These are phyloP conservation scores for Ennomos fuscantarius DNA, from an alignment of 2,888 invertebrate species.

Conservation along the genomic window DNA sequence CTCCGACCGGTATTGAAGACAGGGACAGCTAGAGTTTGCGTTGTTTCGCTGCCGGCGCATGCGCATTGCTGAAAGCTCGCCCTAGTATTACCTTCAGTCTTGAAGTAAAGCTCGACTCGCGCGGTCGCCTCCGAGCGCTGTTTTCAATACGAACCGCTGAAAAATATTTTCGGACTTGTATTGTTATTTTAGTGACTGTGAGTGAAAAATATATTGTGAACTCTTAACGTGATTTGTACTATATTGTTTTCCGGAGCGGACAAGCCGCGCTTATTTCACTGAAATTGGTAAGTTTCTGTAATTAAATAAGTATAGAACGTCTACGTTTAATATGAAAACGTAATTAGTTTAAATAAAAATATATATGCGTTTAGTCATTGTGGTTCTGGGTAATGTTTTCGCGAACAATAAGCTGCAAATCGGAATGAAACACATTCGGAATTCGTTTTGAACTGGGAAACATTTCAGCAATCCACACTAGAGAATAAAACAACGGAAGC, in stretches of 20 bases:
- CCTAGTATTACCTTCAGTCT: conserved; percentile 64
- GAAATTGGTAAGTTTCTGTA: conserved; percentile 79
- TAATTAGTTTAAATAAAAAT: conserved; percentile 73
- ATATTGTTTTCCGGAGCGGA: conserved; percentile 48
- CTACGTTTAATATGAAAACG: conserved; percentile 71
- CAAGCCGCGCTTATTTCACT: conserved; percentile 56
- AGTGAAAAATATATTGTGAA: conserved; percentile 41
- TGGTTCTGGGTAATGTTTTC: conserved; percentile 62
- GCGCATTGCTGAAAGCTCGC: conserved; percentile 78
- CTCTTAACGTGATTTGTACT: conserved; percentile 47
- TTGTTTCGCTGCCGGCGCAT: conserved; percentile 55
- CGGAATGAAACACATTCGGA: not conserved
- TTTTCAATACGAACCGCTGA: conserved; percentile 49
- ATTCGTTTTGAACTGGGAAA: not conserved
- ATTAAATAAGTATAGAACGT: conserved; percentile 82
- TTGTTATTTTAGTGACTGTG: conserved; percentile 61
- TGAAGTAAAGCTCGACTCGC: conserved; percentile 62
- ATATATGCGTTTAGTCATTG: conserved; percentile 59
- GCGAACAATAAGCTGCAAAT: conserved; percentile 20
- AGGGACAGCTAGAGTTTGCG: conserved; percentile 49
- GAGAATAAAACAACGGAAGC: conserved; percentile 1
- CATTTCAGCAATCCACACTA: not conserved
- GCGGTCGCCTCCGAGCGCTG: conserved; percentile 50
- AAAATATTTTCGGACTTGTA: conserved; percentile 56
- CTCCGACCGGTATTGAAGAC: conserved; percentile 39